Evolutionary conservation across 2,888 invertebrate species (phyloP), one percentile per base, ranked within the genome.

Genomic region (Diarsia brunnea): DNA sequence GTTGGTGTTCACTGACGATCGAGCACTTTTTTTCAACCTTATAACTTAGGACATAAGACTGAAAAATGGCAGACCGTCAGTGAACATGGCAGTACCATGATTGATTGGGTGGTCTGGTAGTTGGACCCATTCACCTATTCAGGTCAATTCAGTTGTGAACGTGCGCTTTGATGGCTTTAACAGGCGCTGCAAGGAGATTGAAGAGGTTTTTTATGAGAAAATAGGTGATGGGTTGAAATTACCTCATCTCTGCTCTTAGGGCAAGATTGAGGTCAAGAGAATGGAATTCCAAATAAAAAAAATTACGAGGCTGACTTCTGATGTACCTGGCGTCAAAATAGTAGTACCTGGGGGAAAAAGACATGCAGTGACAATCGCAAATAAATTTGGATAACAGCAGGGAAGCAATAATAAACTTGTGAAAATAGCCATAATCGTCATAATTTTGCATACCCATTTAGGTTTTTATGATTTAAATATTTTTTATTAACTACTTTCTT

Each of bases 91-190:
- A 38, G 71, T 68, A 45, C 47, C 67, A 53, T 70, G 73, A 73
- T 84, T 84, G 69, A 84, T 70, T 67, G 58, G 55, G 63, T 51
- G 61, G 71, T 45, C 27, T 69, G 60, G 64, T 60, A 60, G 47
- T 69, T 69, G 58, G 31, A 64, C 12, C 38, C 68, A 78, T 72
- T 72, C 58, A 53, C 27, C 63, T 70, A 70, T 84, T 80, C 69
- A 65, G 60, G 24, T 43, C 64, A 80, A 74, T 74, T 70, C 74
- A 80, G 63, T 21, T 70, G 69, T 70, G 43, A 66, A 38, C n/a
- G 38, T 67, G 38, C 16, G 61, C 64, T 71, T 68, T 68, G 45
- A 47, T 58, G 55, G 43, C 12, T 53, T 53, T 8, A 38, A 3
- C n/a, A n/a, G 47, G 38, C 16, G 31, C 7, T 79, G 31, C 14